Conservation (phyloP, 2,888 invertebrate species). For the Macrophya annulata region DNA sequence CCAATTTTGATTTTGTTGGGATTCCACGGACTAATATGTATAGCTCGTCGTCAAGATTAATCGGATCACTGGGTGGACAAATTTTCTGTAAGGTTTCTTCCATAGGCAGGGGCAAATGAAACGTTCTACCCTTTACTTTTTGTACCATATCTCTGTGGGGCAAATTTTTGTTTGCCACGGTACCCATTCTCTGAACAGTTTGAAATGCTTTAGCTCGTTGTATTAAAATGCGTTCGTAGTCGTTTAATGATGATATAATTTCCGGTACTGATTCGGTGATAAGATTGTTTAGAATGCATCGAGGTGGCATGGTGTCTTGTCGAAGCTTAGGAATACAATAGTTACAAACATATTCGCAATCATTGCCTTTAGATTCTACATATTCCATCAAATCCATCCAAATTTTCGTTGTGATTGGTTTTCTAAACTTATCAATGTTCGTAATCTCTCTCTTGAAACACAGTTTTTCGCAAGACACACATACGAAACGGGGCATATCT, state of each 20-base stretch:
- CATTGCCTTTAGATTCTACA: not conserved
- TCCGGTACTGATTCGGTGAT: constrained; percentile 57
- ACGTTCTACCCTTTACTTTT: constrained; percentile 57
- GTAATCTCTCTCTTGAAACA: constrained; percentile 60
- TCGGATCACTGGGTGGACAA: constrained; percentile 66
- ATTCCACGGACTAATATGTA: constrained; percentile 70
- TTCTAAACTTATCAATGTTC: constrained; percentile 55
- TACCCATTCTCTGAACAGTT: constrained; percentile 66
- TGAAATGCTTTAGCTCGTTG: constrained; percentile 74
- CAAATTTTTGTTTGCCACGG: constrained; percentile 68
- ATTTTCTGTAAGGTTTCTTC: constrained; percentile 72
- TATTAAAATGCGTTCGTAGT: constrained; percentile 68
- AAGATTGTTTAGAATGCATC: constrained; percentile 56
- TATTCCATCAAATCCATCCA: constrained; percentile 57
- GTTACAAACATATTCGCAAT: constrained; percentile 50
- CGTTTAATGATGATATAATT: constrained; percentile 63
- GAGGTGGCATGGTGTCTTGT: constrained; percentile 60
- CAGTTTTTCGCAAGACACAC: constrained; percentile 64
- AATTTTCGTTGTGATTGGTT: constrained; percentile 54
- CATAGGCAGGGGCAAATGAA: constrained; percentile 67
- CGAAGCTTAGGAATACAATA: constrained; percentile 61
- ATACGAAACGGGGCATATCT: constrained; percentile 60
- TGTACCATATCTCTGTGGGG: constrained; percentile 63
- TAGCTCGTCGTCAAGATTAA: constrained; percentile 70
- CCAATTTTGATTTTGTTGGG: constrained; percentile 65